Conservation (phyloP, 2,888 invertebrate species). For the Druceiella hillmani region DNA sequence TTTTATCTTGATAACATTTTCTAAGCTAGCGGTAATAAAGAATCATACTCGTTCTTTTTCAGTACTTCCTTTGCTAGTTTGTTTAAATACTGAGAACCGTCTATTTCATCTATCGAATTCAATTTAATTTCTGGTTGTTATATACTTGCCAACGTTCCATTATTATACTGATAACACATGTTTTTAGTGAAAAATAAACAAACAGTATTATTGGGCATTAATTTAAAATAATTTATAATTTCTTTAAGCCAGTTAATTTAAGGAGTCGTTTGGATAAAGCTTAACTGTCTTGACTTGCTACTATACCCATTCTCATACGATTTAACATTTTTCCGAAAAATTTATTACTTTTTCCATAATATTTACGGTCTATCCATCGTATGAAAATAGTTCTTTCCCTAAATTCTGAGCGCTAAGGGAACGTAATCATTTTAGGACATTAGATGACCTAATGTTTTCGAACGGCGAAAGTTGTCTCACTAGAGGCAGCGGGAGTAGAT, state of each 20-base stretch:
- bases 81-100: no score
- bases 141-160: no score
- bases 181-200: no score
- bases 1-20: no score
- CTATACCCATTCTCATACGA: slow-evolving; percentile 3
- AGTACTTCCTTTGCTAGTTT: no score
- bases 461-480: slow-evolving; percentile 3
- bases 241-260: background rate
- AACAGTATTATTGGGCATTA: no score
- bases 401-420: slow-evolving; percentile 4
- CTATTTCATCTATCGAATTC: no score
- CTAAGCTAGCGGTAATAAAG: no score
- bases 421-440: slow-evolving; percentile 2
- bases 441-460: slow-evolving; percentile 1
- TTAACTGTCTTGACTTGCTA: slow-evolving; percentile 5
- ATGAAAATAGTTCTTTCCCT: slow-evolving; percentile 3
- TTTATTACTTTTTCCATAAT: slow-evolving; percentile 1
- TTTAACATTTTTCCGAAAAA: slow-evolving; percentile 2
- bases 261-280: slow-evolving; percentile 1
- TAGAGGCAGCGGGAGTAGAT: slow-evolving; percentile 3
- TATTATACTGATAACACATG: no score
- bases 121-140: no score
- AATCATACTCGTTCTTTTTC: no score
- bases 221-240: background rate
- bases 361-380: slow-evolving; percentile 2